Percentiles rank a stretch among this genome's conserved stretches.
Evolutionary conservation across 2,888 invertebrate species (phyloP).

Genomic region (Lamellibrachia columna): DNA sequence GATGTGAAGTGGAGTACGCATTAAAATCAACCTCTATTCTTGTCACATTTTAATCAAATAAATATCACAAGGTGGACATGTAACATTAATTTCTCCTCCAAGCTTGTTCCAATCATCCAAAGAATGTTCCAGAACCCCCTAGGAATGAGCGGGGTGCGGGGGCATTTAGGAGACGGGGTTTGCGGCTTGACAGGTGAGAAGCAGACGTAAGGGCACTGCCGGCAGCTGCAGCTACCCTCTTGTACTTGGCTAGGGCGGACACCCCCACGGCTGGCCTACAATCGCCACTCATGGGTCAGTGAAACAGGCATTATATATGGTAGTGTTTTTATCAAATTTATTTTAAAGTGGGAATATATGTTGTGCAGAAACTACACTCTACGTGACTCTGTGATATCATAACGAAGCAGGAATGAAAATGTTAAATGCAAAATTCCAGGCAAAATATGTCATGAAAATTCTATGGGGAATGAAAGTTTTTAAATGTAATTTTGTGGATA

Average conservation of each 20-base stretch:
- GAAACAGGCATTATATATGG: neutral
- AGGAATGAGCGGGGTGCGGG: slow-evolving; percentile 16
- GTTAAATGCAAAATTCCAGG: no score
- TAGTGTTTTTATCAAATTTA: neutral
- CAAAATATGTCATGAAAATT: no score
- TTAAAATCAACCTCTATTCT: neutral
- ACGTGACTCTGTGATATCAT: no score
- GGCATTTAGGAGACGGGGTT: slow-evolving; percentile 22
- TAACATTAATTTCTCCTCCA: neutral
- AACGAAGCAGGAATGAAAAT: no score
- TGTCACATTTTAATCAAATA: neutral
- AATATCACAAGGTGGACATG: neutral
- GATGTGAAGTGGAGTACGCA: neutral
- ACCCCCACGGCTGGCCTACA: slow-evolving; percentile 5
- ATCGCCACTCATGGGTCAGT: neutral
- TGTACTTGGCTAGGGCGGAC: neutral
- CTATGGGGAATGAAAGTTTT: no score
- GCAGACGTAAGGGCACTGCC: neutral
- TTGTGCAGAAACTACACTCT: neutral
- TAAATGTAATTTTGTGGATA: no score
- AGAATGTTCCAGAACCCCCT: neutral
- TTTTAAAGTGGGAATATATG: no score
- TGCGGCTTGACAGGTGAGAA: neutral
- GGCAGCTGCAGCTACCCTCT: neutral
- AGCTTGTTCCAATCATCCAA: neutral